Conservation (phyloP, 2,888 invertebrate species). For the Stenolophus ochropezus region DNA sequence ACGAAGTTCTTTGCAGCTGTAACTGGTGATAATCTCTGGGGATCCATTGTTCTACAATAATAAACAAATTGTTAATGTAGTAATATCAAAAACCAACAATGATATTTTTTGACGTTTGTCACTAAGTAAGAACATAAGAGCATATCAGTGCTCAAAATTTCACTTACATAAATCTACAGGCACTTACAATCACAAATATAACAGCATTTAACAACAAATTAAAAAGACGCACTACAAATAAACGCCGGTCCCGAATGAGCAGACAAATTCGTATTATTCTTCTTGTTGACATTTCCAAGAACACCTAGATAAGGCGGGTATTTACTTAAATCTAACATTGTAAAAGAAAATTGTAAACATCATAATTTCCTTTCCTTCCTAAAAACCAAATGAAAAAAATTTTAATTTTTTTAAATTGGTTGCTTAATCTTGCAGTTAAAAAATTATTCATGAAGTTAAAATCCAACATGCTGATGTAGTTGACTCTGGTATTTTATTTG, state of each 20-base stretch:
- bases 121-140: conserved; percentile 20
- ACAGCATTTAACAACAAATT: conserved; percentile 54
- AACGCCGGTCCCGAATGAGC: conserved; percentile 47
- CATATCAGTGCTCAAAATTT: background rate
- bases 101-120: background rate
- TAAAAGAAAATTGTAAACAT: too few species aligned
- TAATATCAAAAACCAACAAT: background rate
- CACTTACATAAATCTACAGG: conserved; percentile 55
- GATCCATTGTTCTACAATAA: conserved; percentile 55
- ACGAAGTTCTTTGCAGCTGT: conserved; percentile 48
- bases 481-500: too few species aligned
- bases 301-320: conserved; percentile 4
- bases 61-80: background rate
- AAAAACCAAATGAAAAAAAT: too few species aligned
- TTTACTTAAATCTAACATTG: too few species aligned
- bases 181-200: conserved; percentile 58
- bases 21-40: conserved; percentile 44
- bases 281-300: conserved; percentile 42
- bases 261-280: conserved; percentile 21
- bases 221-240: conserved; percentile 59
- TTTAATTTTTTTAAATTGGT: too few species aligned
- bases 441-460: too few species aligned
- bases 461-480: too few species aligned
- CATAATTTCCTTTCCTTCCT: too few species aligned
- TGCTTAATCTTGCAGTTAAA: too few species aligned